Percentiles rank a stretch among this genome's conserved stretches.
Evolutionary conservation across 1,140 invertebrate genomes (phyloP).

Genomic region (Euwallacea fornicatus): DNA sequence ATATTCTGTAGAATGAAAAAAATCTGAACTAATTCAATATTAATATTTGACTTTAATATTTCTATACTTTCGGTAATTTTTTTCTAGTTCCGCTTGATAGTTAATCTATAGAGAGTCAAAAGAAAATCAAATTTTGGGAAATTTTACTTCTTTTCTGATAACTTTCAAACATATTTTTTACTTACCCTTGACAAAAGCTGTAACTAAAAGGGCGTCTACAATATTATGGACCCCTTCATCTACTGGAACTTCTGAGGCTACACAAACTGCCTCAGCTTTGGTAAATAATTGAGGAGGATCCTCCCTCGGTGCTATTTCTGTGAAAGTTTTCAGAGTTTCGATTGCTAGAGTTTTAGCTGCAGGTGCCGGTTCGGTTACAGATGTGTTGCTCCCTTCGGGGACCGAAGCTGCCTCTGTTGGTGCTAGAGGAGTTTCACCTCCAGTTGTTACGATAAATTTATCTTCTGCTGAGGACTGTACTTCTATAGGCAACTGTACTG

Average conservation of each 20-base stretch:
- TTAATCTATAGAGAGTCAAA: too few relatives aligned
- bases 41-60: too few relatives aligned
- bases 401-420: constrained; percentile 49
- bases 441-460: constrained; percentile 47
- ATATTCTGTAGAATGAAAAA: too few relatives aligned
- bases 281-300: background rate
- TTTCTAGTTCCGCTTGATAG: too few relatives aligned
- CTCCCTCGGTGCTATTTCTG: constrained; percentile 19
- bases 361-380: constrained; percentile 21
- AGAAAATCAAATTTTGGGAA: too few relatives aligned
- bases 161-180: too few relatives aligned
- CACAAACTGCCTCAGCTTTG: background rate
- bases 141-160: too few relatives aligned
- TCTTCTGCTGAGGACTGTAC: constrained; percentile 42
- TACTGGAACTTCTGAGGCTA: background rate
- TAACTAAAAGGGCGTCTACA: background rate
- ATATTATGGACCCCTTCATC: background rate
- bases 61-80: too few relatives aligned
- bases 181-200: background rate
- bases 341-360: constrained; percentile 36
- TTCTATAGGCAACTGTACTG: constrained; percentile 52
- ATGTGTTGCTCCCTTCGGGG: constrained; percentile 46
- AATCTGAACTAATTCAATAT: background rate
- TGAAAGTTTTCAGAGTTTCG: constrained; percentile 31
- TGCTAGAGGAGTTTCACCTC: constrained; percentile 45